Base-by-base conservation (phyloP, 1,140 invertebrate species). In the Brachionus calyciflorus region DNA sequence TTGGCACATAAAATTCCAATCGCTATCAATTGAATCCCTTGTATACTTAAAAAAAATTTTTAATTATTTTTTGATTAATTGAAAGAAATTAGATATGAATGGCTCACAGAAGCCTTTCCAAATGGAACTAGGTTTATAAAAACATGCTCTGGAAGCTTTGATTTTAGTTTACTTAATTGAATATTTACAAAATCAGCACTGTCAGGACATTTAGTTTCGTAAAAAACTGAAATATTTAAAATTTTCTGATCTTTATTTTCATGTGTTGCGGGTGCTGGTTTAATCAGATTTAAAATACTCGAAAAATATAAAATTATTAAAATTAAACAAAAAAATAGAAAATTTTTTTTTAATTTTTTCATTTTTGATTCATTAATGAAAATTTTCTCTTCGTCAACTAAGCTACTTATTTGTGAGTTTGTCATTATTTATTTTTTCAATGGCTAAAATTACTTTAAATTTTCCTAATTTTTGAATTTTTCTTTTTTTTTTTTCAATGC, bases 161-260 rank as follows among this genome's bases (percentile, higher is more conserved):
- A n/a, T 33, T 33, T 60, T 33, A 60, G 0, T 5, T 60, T 33
- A 0, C n/a, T 3, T 17, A 70, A 30, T 51, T 70, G 65, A 10
- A 19, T 5, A 3, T 51, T 70, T 24, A 51, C 21, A 51, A 70
- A 70, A 12, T 70, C 44, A 46, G 65, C 65, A 51, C 65, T 70
- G 33, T 70, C 65, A 7, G 65, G 65, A 70, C 65, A 70, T 49
- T 26, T 48, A 28, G 65, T 70, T 33, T 70, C 65, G 33, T 70
- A 70, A 9, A 28, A 70, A 30, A 70, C 65, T 30, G 26, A n/a
- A 17, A 70, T 70, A 46, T 5, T 26, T 28, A 48, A 17, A 14
- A 6, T 19, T 33, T 60, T 33, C 14, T 60, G 9, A 2, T 9
- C 4, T 37, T 33, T 19, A 17, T 10, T 2, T 6, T 40, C n/a